Percentiles rank a stretch among this genome's conserved stretches.
Conservation (phyloP, 2,888 invertebrate genomes). For the Drosophila paramelanica region DNA sequence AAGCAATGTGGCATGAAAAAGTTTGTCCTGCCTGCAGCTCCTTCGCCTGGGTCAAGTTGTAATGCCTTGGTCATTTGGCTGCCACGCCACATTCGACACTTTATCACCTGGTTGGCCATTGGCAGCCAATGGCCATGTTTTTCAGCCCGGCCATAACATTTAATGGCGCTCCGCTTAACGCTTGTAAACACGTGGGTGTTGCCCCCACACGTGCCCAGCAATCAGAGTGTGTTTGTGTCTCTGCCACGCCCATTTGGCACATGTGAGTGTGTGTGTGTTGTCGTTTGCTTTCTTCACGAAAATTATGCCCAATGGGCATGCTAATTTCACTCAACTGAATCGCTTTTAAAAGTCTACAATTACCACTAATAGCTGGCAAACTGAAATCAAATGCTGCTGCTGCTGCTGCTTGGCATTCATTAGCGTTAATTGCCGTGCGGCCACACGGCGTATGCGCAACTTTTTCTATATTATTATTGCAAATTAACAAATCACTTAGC, state of each 20-base stretch:
- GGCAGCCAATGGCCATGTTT: constrained; percentile 59
- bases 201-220: constrained; percentile 23
- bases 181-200: constrained; percentile 72
- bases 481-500: constrained; percentile 76
- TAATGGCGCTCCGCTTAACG: constrained; percentile 75
- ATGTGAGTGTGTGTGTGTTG: constrained; percentile 24
- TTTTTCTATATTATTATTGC: constrained; percentile 50
- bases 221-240: constrained; percentile 43
- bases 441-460: constrained; percentile 56
- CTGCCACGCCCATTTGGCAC: constrained; percentile 41
- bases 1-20: constrained; percentile 47
- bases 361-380: constrained; percentile 70
- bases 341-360: constrained; percentile 71
- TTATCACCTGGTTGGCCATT: constrained; percentile 74
- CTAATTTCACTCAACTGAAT: constrained; percentile 72
- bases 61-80: constrained; percentile 48
- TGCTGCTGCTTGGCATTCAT: constrained; percentile 49
- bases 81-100: constrained; percentile 66
- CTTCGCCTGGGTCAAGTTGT: constrained; percentile 7
- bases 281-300: constrained; percentile 47
- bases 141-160: constrained; percentile 67
- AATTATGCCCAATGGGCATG: constrained; percentile 74
- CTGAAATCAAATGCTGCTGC: constrained; percentile 55
- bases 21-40: constrained; percentile 28
- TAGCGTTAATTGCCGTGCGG: constrained; percentile 61